phyloP scores from a whole-genome alignment of 2,113 vertebrate species.

The Gobiocypris rarus region DNA sequence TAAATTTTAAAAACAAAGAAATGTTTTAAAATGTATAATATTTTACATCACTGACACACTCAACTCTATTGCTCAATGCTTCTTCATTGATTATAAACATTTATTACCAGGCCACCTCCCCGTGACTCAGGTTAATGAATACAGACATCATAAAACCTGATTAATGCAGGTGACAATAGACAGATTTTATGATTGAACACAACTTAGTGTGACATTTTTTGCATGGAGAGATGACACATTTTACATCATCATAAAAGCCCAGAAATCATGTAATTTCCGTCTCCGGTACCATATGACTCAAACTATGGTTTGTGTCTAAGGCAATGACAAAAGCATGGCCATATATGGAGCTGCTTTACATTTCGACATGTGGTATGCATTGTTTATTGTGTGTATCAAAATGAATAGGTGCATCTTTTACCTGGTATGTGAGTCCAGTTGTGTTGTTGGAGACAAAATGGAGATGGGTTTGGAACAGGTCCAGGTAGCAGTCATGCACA shows the following conservation, averaged over 20 bases:
- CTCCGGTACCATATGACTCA: conserved; percentile 1
- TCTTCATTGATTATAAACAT: not conserved
- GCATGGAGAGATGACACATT: not conserved
- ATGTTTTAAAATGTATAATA: not conserved
- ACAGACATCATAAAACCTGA: conserved; percentile 37
- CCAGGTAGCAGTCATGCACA: conserved; percentile 89
- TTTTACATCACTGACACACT: not conserved
- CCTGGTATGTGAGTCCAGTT: conserved; percentile 88
- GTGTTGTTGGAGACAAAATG: conserved; percentile 90
- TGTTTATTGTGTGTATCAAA: conserved; percentile 15
- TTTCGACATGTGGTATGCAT: not conserved
- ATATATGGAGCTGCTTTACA: not conserved
- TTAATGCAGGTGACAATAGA: not conserved
- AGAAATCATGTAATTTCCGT: not conserved
- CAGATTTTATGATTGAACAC: not conserved
- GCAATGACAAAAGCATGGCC: not conserved
- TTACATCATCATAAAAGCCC: not conserved
- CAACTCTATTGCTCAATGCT: not conserved
- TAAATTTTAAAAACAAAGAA: not conserved
- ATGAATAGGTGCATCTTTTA: conserved; percentile 60
- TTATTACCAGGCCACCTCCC: not conserved
- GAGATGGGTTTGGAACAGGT: conserved; percentile 91
- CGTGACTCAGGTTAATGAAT: conserved; percentile 16
- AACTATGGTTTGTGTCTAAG: conserved; percentile 6
- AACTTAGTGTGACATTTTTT: not conserved